Evolutionary conservation across 2,113 vertebrate species (phyloP), one percentile per base, ranked within the genome.

Genomic region (Limanda limanda): DNA sequence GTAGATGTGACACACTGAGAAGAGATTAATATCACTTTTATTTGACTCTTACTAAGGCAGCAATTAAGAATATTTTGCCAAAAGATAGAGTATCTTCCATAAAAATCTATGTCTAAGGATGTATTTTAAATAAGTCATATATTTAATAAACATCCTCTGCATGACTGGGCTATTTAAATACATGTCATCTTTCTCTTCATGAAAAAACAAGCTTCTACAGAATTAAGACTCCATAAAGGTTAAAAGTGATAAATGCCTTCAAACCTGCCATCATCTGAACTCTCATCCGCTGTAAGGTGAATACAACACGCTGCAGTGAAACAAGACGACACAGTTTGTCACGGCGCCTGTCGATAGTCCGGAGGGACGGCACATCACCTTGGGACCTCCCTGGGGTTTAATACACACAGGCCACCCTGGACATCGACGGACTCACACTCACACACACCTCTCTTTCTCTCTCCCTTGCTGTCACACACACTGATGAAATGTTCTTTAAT

Each of bases 401-500:
- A 94, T 89, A 93, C 79, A 89, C 91, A 86, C 72, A 74, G 82
- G 55, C 85, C 85, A 77, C 71, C 58, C 23, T 60, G 79, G 74
- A 82, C 69, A 82, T 72, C 76, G 31, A 31, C 5, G 7, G 31
- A 31, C 54, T 31, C 64, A 54, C 81, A 84, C 79, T 27, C 79
- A 85, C 76, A 59, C 74, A 31, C n/a, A 18, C 31, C 78, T 74
- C 76, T 75, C 68, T 74, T 21, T 70, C 57, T 86, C 77, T 86
- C 67, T 54, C 57, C 87, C n/a, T 82, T 74, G 61, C 86, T 90
- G 89, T 88, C 91, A 87, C 85, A 83, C 67, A 60, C 37, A 63
- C 83, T 94, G 93, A 94, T 90, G 86, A 91, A 95, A 91, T 90
- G 92, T 91, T 94, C 91, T 94, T 93, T 95, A 94, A 95, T 94